phyloP scores from a whole-genome alignment of 2,888 invertebrate genomes.

The Drosophila siamana region DNA sequence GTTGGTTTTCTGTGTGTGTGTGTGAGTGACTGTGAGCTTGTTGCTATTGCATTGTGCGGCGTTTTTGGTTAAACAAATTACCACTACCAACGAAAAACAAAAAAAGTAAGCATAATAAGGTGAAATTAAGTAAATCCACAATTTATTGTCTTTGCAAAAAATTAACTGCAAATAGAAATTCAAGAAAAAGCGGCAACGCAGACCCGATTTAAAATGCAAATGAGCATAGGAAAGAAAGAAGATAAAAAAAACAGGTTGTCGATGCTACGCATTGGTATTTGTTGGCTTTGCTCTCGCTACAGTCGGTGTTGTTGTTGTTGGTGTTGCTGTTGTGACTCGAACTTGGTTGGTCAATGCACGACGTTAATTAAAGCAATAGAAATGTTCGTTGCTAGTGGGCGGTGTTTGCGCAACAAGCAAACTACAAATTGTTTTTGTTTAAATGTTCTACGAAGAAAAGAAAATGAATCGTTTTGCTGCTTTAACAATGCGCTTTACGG shows the following conservation, averaged over 20 bases:
- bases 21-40: slow-evolving; percentile 37
- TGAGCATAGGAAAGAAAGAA: slow-evolving; percentile 38
- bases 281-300: slow-evolving; percentile 38
- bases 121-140: slow-evolving; percentile 45
- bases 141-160: slow-evolving; percentile 43
- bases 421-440: slow-evolving; percentile 37
- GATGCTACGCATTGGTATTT: slow-evolving; percentile 64
- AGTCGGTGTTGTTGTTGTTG: slow-evolving; percentile 29
- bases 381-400: slow-evolving; percentile 27
- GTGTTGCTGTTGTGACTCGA: slow-evolving; percentile 22
- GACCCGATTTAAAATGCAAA: slow-evolving; percentile 69
- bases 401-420: slow-evolving; percentile 53
- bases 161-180: slow-evolving; percentile 48
- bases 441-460: slow-evolving; percentile 53
- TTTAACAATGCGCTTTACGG: slow-evolving; percentile 26
- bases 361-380: slow-evolving; percentile 61
- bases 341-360: slow-evolving; percentile 63
- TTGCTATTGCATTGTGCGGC: slow-evolving; percentile 67
- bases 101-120: slow-evolving; percentile 57
- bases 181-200: slow-evolving; percentile 30
- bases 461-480: slow-evolving; percentile 29
- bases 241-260: slow-evolving; percentile 71
- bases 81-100: slow-evolving; percentile 33
- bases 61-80: slow-evolving; percentile 74
- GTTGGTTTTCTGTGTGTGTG: slow-evolving; percentile 12